Percentiles rank a stretch among this genome's conserved stretches.
Evolutionary conservation across 2,113 vertebrate genomes (phyloP).

Genomic region (Chaetodon auriga): DNA sequence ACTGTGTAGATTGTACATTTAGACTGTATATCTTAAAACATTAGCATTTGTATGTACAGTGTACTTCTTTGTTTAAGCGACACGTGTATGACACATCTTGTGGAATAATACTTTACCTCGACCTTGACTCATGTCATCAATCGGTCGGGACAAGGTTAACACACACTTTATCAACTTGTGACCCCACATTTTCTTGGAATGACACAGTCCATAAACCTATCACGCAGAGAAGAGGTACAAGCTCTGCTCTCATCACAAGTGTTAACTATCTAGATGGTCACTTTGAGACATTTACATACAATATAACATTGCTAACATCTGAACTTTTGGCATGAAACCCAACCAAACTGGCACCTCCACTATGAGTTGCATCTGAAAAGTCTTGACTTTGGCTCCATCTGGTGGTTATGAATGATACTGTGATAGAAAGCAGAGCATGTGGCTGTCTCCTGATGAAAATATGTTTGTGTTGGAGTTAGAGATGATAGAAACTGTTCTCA

Average conservation of each 20-base stretch:
- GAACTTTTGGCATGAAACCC: neutral
- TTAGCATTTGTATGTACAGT: too few relatives aligned
- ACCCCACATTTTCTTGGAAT: neutral
- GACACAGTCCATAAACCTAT: neutral
- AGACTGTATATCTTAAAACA: too few relatives aligned
- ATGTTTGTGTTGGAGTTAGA: neutral
- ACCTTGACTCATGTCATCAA: neutral
- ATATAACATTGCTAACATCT: neutral
- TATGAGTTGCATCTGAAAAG: too few relatives aligned
- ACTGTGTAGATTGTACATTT: too few relatives aligned
- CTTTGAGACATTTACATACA: neutral
- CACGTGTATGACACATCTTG: too few relatives aligned
- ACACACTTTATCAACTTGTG: neutral
- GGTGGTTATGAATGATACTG: neutral
- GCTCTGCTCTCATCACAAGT: neutral
- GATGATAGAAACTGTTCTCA: constrained; percentile 58
- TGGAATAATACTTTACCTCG: too few relatives aligned
- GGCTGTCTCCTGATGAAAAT: neutral
- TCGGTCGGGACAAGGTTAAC: neutral
- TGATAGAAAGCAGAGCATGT: neutral
- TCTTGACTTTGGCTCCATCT: constrained; percentile 17
- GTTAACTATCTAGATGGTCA: neutral
- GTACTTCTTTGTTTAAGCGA: too few relatives aligned
- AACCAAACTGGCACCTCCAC: neutral
- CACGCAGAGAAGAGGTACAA: neutral